Evolutionary conservation across 2,113 vertebrate species (phyloP), one percentile per base, ranked within the genome.

Genomic region (Cettia cetti): DNA sequence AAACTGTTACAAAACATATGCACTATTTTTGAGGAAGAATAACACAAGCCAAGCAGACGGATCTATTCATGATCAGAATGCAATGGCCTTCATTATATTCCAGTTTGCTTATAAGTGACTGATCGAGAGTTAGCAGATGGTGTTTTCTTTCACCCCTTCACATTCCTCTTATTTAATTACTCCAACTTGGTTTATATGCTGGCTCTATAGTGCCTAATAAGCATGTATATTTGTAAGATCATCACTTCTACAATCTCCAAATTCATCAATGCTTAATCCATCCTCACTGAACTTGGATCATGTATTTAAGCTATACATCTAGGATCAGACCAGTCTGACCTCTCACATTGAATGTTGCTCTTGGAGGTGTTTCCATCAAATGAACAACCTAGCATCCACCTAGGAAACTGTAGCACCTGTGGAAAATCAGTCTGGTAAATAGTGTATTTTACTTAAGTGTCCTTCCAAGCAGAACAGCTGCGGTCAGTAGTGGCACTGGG

Each of bases 91-190:
- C 97, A 98, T 98, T 98, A 98, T 96, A 92, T 94, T 95, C 70
- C 68, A 96, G 39, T 96, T 96, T 97, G 74, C 96, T 97, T 95
- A 91, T 95, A 97, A 98, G 96, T 95, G 96, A 97, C 95, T 97
- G 96, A 95, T 90, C 12, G 83, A 98, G 97, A 96, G 96, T 96
- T 96, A 97, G 97, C 98, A 98, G 98, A 98, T 98, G 98, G 97
- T 97, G 96, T 97, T 98, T 98, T 97, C 97, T 97, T 94, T 97
- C 96, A 96, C 97, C 94, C 90, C 56, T 89, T 97, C 2, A 80
- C 96, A 94, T 97, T 90, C 59, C 47, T 95, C 84, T 97, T 97
- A 97, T 96, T 98, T 97, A 97, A 98, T 98, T 97, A 97, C 97
- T 97, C 92, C 92, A 86, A 97, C 94, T 95, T 96, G 86, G 91